These are phyloP conservation scores for Sinocyclocheilus rhinocerous DNA, from an alignment of 2,113 vertebrate species.

Conservation along the genomic window DNA sequence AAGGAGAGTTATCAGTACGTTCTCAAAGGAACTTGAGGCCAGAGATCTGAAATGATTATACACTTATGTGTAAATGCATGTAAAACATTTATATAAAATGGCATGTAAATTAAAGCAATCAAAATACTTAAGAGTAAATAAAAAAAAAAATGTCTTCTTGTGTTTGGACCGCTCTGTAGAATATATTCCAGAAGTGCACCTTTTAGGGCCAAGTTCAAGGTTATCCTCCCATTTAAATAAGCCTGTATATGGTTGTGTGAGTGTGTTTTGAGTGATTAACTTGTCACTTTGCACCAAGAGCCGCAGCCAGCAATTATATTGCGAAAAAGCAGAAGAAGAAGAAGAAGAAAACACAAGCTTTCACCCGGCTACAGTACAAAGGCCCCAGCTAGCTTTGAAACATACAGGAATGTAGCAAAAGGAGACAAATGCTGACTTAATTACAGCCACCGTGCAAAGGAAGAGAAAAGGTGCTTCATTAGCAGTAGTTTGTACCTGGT, in stretches of 20 bases:
- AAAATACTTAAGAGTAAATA: not conserved
- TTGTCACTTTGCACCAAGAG: slow-evolving; percentile 49
- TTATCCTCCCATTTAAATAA: slow-evolving; percentile 69
- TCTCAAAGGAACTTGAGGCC: not conserved
- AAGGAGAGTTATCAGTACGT: not conserved
- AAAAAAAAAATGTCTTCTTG: too few relatives aligned
- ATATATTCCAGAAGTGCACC: slow-evolving; percentile 70
- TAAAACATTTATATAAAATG: not conserved
- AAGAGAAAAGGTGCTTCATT: slow-evolving; percentile 44
- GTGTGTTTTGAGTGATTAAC: slow-evolving; percentile 65
- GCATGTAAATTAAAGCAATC: not conserved
- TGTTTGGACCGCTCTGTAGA: slow-evolving; percentile 43
- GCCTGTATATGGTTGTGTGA: slow-evolving; percentile 55
- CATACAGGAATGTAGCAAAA: slow-evolving; percentile 51
- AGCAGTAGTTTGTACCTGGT: slow-evolving; percentile 82
- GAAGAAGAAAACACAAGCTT: slow-evolving; percentile 53
- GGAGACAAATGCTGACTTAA: slow-evolving; percentile 59
- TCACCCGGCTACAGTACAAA: slow-evolving; percentile 60
- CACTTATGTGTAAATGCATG: not conserved
- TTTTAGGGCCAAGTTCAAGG: slow-evolving; percentile 69
- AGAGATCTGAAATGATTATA: not conserved
- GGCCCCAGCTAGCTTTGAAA: slow-evolving; percentile 68
- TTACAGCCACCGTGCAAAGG: slow-evolving; percentile 58
- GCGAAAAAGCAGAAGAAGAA: slow-evolving; percentile 45
- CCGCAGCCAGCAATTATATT: slow-evolving; percentile 50